Base-by-base conservation (phyloP, 1,140 invertebrate genomes). In the Microplitis demolitor region DNA sequence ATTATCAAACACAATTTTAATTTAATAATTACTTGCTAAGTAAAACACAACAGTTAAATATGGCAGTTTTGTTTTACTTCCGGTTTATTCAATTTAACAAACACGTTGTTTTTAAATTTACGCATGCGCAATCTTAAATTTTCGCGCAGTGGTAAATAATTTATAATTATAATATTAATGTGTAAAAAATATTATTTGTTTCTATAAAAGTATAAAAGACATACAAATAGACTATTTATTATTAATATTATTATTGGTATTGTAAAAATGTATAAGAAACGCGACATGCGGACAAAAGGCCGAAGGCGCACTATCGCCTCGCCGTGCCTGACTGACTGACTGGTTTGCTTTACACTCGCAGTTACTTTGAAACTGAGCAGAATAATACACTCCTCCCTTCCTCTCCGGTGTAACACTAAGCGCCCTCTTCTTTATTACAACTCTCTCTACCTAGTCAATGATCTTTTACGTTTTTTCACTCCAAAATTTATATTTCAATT, bases 281-380 rank as follows among this genome's bases (percentile, higher is more conserved):
- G 61, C 50, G 24, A 62, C 33, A 45, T 50, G 51, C 45, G 45
- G 51, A 66, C 13, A 0, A 53, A 35, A 16, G 58, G 62, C 70
- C 66, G 72, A 74, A 72, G 75, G 72, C 69, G 66, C 72, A 63
- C 66, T 69, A 72, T 64, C 72, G 75, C 75, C 75, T 76, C 69
- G 67, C 75, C 63, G 75, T 74, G 72, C 72, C 76, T 78, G 80
- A 81, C 80, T 82, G 80, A 84, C 81, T 82, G 84, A 82, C 82
- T 84, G 82, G 73, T 84, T 84, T 84, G 82, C 73, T 84, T 84
- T 84, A 82, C 83, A 83, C 83, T 83, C 77, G 78, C 74, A 78
- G 79, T 79, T 75, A 78, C 78, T 77, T 77, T 79, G 76, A 80
- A 78, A 80, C 74, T 69, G 54, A 78, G 79, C 76, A 73, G 78